phyloP scores from a whole-genome alignment of 2,113 vertebrate genomes.

The Geococcyx californianus region DNA sequence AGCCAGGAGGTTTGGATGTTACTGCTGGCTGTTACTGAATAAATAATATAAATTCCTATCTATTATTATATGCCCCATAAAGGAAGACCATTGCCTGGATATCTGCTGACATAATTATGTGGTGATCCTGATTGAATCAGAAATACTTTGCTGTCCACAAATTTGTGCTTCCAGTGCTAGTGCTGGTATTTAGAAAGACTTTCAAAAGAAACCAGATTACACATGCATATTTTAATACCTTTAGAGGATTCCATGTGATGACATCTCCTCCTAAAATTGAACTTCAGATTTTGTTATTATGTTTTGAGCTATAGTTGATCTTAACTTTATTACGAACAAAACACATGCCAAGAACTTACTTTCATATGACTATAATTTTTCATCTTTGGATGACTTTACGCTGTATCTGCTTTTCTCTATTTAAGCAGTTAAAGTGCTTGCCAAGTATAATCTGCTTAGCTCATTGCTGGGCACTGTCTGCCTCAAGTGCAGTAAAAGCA shows the following conservation, averaged over 20 bases:
- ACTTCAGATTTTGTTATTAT: background rate
- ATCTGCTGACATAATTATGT: background rate
- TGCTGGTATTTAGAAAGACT: background rate
- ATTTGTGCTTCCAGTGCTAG: background rate
- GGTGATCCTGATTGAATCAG: background rate
- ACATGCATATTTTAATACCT: background rate
- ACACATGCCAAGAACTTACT: background rate
- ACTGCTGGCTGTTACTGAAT: background rate
- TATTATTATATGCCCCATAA: background rate
- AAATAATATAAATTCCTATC: background rate
- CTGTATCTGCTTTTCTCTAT: background rate
- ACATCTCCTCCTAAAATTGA: background rate
- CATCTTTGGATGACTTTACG: conserved; percentile 13
- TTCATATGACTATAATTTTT: background rate
- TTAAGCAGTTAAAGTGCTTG: conserved; percentile 1
- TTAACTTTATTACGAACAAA: background rate
- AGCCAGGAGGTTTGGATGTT: background rate
- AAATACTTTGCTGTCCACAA: background rate
- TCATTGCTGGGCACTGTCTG: background rate
- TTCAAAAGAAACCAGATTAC: background rate
- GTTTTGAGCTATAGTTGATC: background rate
- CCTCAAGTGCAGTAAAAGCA: background rate
- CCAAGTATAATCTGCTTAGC: background rate
- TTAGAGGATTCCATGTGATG: background rate
- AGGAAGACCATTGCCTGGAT: background rate